phyloP scores from a whole-genome alignment of 2,888 invertebrate genomes.

The Hirtodrosophila duncani region DNA sequence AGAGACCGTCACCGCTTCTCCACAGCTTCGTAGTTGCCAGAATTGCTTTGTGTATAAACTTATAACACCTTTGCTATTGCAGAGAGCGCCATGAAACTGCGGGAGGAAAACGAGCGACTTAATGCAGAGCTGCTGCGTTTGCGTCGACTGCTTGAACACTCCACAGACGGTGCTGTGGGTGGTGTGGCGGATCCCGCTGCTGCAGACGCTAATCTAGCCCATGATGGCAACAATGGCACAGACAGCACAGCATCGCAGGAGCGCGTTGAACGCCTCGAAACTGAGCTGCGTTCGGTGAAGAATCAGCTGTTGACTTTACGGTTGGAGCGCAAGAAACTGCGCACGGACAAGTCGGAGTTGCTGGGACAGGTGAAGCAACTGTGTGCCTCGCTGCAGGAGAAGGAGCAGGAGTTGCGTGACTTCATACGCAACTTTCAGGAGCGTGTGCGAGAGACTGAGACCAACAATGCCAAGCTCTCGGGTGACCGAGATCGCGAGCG shows the following conservation, averaged over 20 bases:
- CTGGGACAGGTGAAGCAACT: slow-evolving; percentile 96
- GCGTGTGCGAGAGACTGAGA: slow-evolving; percentile 89
- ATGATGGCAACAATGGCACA: slow-evolving; percentile 73
- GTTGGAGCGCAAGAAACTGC: slow-evolving; percentile 92
- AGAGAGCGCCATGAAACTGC: slow-evolving; percentile 74
- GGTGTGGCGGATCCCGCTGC: slow-evolving; percentile 77
- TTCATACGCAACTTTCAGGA: slow-evolving; percentile 97
- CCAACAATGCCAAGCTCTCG: slow-evolving; percentile 80
- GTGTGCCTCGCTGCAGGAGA: slow-evolving; percentile 95
- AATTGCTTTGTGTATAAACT: not conserved
- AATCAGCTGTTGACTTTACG: slow-evolving; percentile 84
- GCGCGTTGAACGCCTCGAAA: slow-evolving; percentile 80
- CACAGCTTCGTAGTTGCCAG: slow-evolving; percentile 50
- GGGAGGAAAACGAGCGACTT: slow-evolving; percentile 88
- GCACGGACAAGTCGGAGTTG: slow-evolving; percentile 95
- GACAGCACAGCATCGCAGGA: slow-evolving; percentile 69
- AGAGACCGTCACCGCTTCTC: slow-evolving; percentile 29
- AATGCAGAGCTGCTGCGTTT: slow-evolving; percentile 77
- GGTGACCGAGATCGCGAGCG: slow-evolving; percentile 91
- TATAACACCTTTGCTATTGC: slow-evolving; percentile 9
- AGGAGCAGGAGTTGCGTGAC: slow-evolving; percentile 94
- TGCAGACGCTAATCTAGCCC: slow-evolving; percentile 78
- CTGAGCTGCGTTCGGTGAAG: slow-evolving; percentile 77
- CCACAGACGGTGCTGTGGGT: slow-evolving; percentile 81
- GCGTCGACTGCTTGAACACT: slow-evolving; percentile 79